These are phyloP conservation scores for Sitobion miscanthi DNA, from an alignment of 1,140 invertebrate genomes.

Conservation along the genomic window DNA sequence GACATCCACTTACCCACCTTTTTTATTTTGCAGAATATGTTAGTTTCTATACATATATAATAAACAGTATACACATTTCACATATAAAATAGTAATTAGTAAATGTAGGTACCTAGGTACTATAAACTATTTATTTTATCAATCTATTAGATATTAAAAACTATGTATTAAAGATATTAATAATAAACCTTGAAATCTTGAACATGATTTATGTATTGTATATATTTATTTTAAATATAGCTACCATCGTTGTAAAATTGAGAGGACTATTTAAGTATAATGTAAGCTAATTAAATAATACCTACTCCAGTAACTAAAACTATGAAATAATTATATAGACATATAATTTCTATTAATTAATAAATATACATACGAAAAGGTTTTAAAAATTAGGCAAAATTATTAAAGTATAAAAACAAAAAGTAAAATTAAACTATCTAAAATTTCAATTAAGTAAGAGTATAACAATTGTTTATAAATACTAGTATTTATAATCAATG, in stretches of 20 bases:
- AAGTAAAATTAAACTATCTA: not conserved
- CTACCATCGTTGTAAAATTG: not conserved
- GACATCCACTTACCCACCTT: too few species aligned
- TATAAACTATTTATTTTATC: not conserved
- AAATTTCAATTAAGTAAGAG: not conserved
- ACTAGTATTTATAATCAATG: too few species aligned
- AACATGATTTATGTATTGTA: not conserved
- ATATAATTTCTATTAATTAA: not conserved
- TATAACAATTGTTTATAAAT: not conserved
- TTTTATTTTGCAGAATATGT: not conserved
- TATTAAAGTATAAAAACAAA: not conserved
- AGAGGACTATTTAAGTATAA: not conserved
- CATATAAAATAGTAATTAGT: not conserved
- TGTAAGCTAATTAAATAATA: not conserved
- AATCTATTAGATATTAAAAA: not conserved
- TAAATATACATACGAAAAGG: not conserved
- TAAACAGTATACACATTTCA: not conserved
- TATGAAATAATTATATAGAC: not conserved
- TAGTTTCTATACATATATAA: not conserved
- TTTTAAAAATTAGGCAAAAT: not conserved
- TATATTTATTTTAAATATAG: not conserved
- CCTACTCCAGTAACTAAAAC: not conserved
- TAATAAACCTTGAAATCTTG: not conserved
- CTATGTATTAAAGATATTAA: not conserved
- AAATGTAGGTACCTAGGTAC: not conserved